Base-by-base conservation (phyloP, 2,888 invertebrate species). In the Cataglyphis albicans region DNA sequence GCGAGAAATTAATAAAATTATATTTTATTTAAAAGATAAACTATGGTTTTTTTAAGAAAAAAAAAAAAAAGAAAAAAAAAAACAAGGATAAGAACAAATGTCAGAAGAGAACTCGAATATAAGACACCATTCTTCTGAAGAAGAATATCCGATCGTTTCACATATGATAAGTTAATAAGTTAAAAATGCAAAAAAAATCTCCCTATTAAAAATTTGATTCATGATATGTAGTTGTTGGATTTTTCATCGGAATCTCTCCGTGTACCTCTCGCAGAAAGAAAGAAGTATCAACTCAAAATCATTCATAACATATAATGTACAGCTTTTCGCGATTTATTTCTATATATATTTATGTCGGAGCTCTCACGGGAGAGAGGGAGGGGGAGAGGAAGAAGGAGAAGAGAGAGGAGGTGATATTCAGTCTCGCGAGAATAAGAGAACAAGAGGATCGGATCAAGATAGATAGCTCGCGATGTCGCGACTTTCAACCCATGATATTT, bases 261-360 rank as follows among this genome's bases (percentile, higher is more conserved):
- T 21, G 75, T 12, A 21, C 6, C 18, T 52, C 7, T 67, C 68
- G 38, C 25, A 15, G 6, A 61, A 75, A 18, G 7, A 18, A 38
- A 35, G 6, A 38, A 29, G 3, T 21, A 9, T 2, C 12, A n/a
- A 9, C 55, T 29, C n/a, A n/a, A 68, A 67, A 25, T 18, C n/a
- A 44, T 48, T 41, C 48, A 1, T 61, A 25, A 6, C 7, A n/a
- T 52, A 52, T 52, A 52, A n/a, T 15, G 35, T 35, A 55, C 35
- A 15, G 25, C 41, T 83, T 84, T 75, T 64, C 70, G 35, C 52
- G 59, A 81, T 81, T 81, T 75, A 52, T 76, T 82, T 84, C 63
- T 52, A 25, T 15, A 29, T 7, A 25, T n/a, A 18, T 48, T 52
- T 55, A 25, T 38, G 18, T 38, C 18, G 59, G 25, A 57, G 38